Evolutionary conservation across 2,797 vertebrate genomes (phyloP).

Genomic region (Tauraco hartlaubi): DNA sequence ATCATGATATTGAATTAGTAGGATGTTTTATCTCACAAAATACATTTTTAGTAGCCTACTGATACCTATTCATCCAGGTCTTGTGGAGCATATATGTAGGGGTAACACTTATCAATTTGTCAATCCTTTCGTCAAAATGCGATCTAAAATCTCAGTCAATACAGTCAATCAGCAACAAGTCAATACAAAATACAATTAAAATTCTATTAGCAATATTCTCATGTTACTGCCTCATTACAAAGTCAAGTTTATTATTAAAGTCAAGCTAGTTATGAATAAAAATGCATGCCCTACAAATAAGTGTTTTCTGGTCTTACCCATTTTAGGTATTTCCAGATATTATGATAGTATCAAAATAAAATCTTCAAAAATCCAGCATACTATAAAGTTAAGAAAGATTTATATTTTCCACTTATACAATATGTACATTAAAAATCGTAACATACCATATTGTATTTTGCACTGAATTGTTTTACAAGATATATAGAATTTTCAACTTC

Average conservation of each 20-base stretch:
- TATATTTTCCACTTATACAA: background rate
- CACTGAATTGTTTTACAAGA: background rate
- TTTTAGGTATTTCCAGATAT: background rate
- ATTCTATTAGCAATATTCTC: background rate
- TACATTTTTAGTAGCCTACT: background rate
- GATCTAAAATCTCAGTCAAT: background rate
- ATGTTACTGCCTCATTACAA: background rate
- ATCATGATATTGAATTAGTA: background rate
- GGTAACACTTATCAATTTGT: background rate
- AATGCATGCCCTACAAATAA: background rate
- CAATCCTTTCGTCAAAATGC: background rate
- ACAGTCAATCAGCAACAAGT: background rate
- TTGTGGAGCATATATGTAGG: background rate
- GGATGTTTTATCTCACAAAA: background rate
- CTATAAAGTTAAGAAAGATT: background rate
- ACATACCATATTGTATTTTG: background rate
- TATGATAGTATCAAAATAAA: background rate
- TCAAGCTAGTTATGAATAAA: background rate
- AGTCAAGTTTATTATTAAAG: background rate
- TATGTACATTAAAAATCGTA: background rate
- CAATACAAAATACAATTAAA: slow-evolving; percentile 4
- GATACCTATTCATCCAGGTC: background rate
- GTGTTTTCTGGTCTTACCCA: background rate
- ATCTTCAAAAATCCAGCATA: background rate
- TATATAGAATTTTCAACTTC: background rate